phyloP scores from a whole-genome alignment of 1,140 invertebrate genomes.

The Zaprionus davidi region DNA sequence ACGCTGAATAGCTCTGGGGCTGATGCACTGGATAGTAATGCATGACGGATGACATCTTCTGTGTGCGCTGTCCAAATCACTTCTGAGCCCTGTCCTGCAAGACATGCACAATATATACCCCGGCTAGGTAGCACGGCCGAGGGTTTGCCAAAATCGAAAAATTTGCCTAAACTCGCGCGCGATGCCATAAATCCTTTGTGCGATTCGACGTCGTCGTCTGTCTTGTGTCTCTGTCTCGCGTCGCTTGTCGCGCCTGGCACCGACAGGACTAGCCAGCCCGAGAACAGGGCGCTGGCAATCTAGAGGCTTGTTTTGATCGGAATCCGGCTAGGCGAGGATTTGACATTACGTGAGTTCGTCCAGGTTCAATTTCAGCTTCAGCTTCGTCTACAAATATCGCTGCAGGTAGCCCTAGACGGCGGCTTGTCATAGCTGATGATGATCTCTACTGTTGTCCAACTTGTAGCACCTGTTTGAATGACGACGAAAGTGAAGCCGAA shows the following conservation, averaged over 20 bases:
- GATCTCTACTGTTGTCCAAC: slow-evolving; percentile 60
- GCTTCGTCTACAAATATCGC: neutral
- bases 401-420: slow-evolving; percentile 49
- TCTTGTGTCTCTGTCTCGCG: neutral
- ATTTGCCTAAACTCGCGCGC: slow-evolving; percentile 77
- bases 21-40: slow-evolving; percentile 80
- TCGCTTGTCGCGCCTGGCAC: slow-evolving; percentile 52
- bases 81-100: slow-evolving; percentile 48
- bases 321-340: slow-evolving; percentile 65
- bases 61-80: slow-evolving; percentile 45
- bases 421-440: slow-evolving; percentile 58
- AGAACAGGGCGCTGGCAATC: slow-evolving; percentile 50
- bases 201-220: slow-evolving; percentile 20
- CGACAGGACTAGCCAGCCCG: slow-evolving; percentile 59
- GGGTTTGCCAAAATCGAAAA: slow-evolving; percentile 42
- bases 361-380: slow-evolving; percentile 20
- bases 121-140: slow-evolving; percentile 52
- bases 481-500: slow-evolving; percentile 63
- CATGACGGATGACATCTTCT: slow-evolving; percentile 75
- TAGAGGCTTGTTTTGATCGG: slow-evolving; percentile 77
- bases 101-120: slow-evolving; percentile 57
- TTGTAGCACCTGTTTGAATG: slow-evolving; percentile 70
- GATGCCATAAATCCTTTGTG: slow-evolving; percentile 73
- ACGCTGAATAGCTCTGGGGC: slow-evolving; percentile 54
- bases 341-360: slow-evolving; percentile 63